Conservation (phyloP, 2,888 invertebrate species). For the Hymenopus coronatus region DNA sequence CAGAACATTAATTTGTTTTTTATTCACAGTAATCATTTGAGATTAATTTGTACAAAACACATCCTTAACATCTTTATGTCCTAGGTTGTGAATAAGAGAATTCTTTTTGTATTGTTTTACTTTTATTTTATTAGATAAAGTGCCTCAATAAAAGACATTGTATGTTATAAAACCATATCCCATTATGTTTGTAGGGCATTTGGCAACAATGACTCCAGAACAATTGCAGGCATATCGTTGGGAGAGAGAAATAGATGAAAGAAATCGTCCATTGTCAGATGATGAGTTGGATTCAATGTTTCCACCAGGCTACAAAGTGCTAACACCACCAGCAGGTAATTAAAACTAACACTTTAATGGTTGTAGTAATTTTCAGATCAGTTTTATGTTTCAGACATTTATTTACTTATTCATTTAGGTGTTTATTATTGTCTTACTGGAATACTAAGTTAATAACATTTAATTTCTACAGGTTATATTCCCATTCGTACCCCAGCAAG, state of each 20-base stretch:
- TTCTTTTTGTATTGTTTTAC: no score
- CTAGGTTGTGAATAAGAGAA: no score
- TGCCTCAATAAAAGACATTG: background rate
- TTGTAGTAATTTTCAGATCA: background rate
- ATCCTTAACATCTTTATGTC: no score
- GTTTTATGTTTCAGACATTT: background rate
- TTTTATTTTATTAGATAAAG: no score
- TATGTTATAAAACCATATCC: background rate
- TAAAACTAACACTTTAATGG: background rate
- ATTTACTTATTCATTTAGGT: background rate
- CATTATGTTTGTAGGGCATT: conserved; percentile 57
- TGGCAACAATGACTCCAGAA: conserved; percentile 98
- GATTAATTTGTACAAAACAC: no score
- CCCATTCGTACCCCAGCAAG: conserved; percentile 97
- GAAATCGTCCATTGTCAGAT: conserved; percentile 93
- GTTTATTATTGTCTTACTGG: conserved; percentile 36
- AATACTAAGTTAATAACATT: background rate
- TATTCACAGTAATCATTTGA: no score
- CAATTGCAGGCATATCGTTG: conserved; percentile 96
- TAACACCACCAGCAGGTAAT: conserved; percentile 86
- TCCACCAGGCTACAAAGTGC: conserved; percentile 95
- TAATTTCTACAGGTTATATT: conserved; percentile 65
- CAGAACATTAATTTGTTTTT: no score
- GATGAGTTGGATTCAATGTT: conserved; percentile 98
- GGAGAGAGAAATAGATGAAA: conserved; percentile 98